Percentiles rank a stretch among this genome's conserved stretches.
Conservation (phyloP, 2,888 invertebrate species). For the Drosophila peninsularis region DNA sequence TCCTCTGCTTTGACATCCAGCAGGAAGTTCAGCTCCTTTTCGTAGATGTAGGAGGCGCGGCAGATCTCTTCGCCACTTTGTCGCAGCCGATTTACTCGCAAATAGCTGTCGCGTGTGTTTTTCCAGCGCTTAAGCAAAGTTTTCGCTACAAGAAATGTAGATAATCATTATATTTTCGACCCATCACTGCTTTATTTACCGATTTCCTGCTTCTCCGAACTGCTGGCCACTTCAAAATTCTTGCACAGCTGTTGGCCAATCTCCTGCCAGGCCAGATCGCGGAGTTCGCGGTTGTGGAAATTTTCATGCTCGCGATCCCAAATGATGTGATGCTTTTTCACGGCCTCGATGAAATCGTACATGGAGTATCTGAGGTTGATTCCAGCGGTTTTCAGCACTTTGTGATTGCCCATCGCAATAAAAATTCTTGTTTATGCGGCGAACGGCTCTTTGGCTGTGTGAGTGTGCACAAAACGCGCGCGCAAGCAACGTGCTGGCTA, state of each 20-base stretch:
- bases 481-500: conserved; percentile 48
- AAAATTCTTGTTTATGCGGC: conserved; percentile 27
- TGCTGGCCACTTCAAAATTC: conserved; percentile 45
- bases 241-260: conserved; percentile 60
- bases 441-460: conserved; percentile 9
- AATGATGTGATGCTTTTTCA: conserved; percentile 56
- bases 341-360: conserved; percentile 72
- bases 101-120: conserved; percentile 72
- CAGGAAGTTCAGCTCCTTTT: conserved; percentile 67
- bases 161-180: not conserved
- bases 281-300: conserved; percentile 68
- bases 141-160: conserved; percentile 41
- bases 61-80: conserved; percentile 52
- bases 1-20: conserved; percentile 55
- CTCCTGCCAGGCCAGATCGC: conserved; percentile 70
- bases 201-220: conserved; percentile 61
- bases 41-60: conserved; percentile 72
- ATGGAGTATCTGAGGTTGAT: conserved; percentile 64
- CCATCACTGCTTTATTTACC: conserved; percentile 37
- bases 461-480: conserved; percentile 42
- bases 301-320: conserved; percentile 69
- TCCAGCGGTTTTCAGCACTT: conserved; percentile 64
- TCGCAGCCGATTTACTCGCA: conserved; percentile 59
- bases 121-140: conserved; percentile 72
- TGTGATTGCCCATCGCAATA: conserved; percentile 66